Percentiles rank a stretch among this genome's conserved stretches.
phyloP scores from a whole-genome alignment of 2,797 vertebrate genomes.

The Sebastolobus alascanus region DNA sequence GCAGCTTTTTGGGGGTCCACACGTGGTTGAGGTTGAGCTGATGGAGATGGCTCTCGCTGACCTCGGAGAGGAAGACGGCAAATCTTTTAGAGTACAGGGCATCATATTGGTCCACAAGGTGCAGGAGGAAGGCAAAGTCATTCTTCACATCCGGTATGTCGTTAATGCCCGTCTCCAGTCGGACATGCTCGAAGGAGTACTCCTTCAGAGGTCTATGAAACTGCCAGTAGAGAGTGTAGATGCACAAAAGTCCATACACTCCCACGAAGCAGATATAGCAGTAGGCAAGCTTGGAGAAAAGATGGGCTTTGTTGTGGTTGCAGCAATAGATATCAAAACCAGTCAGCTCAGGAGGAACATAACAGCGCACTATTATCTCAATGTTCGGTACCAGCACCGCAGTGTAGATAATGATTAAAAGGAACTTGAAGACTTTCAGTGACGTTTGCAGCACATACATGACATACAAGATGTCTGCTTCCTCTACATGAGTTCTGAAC shows the following conservation, averaged over 20 bases:
- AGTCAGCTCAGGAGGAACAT: constrained; percentile 89
- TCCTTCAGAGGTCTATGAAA: constrained; percentile 91
- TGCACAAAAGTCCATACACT: constrained; percentile 89
- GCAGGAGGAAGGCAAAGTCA: constrained; percentile 94
- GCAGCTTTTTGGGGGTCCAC: constrained; percentile 90
- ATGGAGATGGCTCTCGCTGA: constrained; percentile 90
- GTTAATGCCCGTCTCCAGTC: constrained; percentile 90
- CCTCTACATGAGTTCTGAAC: constrained; percentile 91
- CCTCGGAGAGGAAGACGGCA: constrained; percentile 93
- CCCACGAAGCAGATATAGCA: constrained; percentile 92
- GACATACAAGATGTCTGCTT: constrained; percentile 89
- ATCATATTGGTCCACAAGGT: constrained; percentile 93
- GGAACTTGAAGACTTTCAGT: constrained; percentile 90
- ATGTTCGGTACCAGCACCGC: constrained; percentile 87
- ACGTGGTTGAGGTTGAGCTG: constrained; percentile 93
- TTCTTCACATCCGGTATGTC: constrained; percentile 95
- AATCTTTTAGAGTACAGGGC: constrained; percentile 92
- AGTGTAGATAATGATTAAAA: constrained; percentile 89
- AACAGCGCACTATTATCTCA: constrained; percentile 89
- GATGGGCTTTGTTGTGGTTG: constrained; percentile 92
- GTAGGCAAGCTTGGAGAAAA: constrained; percentile 93
- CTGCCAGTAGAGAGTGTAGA: constrained; percentile 94
- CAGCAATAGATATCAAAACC: constrained; percentile 92
- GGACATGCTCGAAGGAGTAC: constrained; percentile 90
- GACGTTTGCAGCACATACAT: constrained; percentile 93